Evolutionary conservation across 1,140 invertebrate genomes (phyloP).

Genomic region (Zaprionus kolodkinae): DNA sequence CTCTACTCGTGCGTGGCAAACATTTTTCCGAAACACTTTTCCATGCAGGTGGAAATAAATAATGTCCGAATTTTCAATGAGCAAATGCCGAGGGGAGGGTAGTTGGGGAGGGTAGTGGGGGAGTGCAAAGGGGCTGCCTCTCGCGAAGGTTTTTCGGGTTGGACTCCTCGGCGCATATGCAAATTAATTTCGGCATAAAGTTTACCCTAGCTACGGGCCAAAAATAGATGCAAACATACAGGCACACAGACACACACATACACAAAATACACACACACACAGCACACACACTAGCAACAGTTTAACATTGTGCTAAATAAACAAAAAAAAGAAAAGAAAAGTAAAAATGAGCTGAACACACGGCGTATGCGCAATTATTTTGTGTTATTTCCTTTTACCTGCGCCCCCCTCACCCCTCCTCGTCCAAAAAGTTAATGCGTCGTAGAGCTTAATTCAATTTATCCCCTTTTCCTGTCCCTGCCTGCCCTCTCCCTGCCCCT

Average conservation of each 20-base stretch:
- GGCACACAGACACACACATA: constrained; percentile 1
- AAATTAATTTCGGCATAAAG: constrained; percentile 43
- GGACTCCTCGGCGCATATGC: constrained; percentile 31
- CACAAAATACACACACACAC: neutral
- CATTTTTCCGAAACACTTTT: constrained; percentile 14
- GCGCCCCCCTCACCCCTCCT: constrained; percentile 25
- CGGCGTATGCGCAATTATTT: constrained; percentile 62
- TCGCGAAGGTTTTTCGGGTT: no score
- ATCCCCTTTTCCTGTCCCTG: neutral
- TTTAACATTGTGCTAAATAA: constrained; percentile 39
- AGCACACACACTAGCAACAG: constrained; percentile 13
- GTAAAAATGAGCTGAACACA: constrained; percentile 42
- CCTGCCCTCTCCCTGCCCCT: neutral
- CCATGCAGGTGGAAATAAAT: constrained; percentile 26
- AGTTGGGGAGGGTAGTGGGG: neutral
- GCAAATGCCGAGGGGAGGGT: neutral
- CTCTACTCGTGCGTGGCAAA: constrained; percentile 12
- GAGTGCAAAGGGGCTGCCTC: neutral
- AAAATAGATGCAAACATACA: constrained; percentile 40
- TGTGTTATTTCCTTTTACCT: constrained; percentile 17
- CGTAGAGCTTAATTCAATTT: constrained; percentile 43
- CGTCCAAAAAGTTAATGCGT: constrained; percentile 43
- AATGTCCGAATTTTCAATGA: constrained; percentile 28
- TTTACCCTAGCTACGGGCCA: constrained; percentile 31
- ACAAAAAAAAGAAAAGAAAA: constrained; percentile 38